phyloP scores from a whole-genome alignment of 1,140 invertebrate species.

The Drosophila murphyi region DNA sequence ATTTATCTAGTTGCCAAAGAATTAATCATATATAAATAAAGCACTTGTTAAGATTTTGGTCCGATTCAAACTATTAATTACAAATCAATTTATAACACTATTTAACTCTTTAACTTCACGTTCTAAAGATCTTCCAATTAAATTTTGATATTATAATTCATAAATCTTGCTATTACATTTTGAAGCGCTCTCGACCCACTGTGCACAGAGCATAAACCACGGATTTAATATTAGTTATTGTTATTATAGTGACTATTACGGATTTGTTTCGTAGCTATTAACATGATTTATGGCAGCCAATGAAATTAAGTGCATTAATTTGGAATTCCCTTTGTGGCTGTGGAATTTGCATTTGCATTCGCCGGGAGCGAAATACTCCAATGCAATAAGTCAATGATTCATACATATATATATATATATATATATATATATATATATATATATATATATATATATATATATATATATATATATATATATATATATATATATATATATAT shows the following conservation, averaged over 20 bases:
- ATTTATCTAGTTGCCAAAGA: too few relatives aligned
- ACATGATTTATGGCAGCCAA: conserved; percentile 72
- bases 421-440: conserved; percentile 18
- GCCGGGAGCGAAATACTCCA: conserved; percentile 11
- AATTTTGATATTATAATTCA: too few relatives aligned
- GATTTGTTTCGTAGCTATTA: conserved; percentile 51
- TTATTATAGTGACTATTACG: conserved; percentile 14
- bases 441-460: conserved; percentile 3
- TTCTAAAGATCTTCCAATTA: too few relatives aligned
- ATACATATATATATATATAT: background rate
- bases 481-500: conserved; percentile 13
- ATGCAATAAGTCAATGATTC: conserved; percentile 6
- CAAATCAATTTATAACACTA: too few relatives aligned
- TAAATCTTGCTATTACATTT: background rate
- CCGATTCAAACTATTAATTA: too few relatives aligned
- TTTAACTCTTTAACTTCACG: too few relatives aligned
- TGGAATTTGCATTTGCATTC: conserved; percentile 4
- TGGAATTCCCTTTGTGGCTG: conserved; percentile 15
- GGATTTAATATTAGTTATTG: conserved; percentile 18
- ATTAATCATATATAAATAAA: too few relatives aligned
- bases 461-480: conserved; percentile 12
- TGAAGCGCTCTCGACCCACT: conserved; percentile 4
- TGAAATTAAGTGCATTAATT: conserved; percentile 78
- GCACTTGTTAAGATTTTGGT: too few relatives aligned
- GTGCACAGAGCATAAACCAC: conserved; percentile 12